phyloP scores from a whole-genome alignment of 2,888 invertebrate genomes.

The Gastrophysa polygoni region DNA sequence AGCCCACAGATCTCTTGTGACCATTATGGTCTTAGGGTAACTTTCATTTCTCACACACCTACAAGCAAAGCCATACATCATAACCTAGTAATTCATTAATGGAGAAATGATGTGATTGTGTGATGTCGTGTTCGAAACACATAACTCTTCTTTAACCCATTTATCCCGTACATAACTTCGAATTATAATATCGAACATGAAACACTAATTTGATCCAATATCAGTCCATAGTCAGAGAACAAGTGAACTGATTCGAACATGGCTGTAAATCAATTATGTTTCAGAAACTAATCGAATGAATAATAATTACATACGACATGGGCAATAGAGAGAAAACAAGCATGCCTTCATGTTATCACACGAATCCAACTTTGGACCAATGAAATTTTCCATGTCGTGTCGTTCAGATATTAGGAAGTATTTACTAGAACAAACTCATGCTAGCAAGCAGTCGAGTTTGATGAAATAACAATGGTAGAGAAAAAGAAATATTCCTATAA shows the following conservation, averaged over 20 bases:
- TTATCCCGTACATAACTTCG: constrained; percentile 27
- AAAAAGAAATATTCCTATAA: too few relatives aligned
- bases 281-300: constrained; percentile 15
- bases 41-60: not conserved
- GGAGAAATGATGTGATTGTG: constrained; percentile 12
- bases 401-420: too few relatives aligned
- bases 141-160: constrained; percentile 29
- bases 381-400: not conserved
- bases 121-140: constrained; percentile 12
- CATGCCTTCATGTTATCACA: constrained; percentile 1
- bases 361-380: not conserved
- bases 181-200: constrained; percentile 25
- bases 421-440: too few relatives aligned
- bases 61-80: not conserved
- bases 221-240: constrained; percentile 17
- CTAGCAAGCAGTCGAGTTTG: too few relatives aligned
- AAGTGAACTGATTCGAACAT: constrained; percentile 19
- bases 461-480: too few relatives aligned
- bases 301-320: constrained; percentile 5
- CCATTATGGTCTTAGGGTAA: too few relatives aligned
- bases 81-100: constrained; percentile 17
- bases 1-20: too few relatives aligned
- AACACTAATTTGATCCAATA: constrained; percentile 18
- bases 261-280: constrained; percentile 26
- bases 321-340: constrained; percentile 12